A percentile compares a stretch with the other conserved stretches of the same genome.
Evolutionary conservation across 2,113 vertebrate species (phyloP).

Genomic region (Indri indri): DNA sequence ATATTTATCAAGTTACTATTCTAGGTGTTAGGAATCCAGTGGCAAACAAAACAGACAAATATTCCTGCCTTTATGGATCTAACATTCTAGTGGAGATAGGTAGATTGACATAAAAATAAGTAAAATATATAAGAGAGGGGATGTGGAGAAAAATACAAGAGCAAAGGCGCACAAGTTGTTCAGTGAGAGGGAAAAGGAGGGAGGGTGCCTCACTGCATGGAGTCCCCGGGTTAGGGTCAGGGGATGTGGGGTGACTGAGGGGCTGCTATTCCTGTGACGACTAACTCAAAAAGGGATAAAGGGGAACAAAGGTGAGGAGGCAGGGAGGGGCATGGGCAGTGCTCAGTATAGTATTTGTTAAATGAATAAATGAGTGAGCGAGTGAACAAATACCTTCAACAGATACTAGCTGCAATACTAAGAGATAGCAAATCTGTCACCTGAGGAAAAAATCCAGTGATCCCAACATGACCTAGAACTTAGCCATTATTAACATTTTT

Average conservation of each 20-base stretch:
- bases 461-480: neutral
- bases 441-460: neutral
- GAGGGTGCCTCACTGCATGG: neutral
- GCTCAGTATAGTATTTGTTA: neutral
- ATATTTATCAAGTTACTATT: slow-evolving; percentile 38
- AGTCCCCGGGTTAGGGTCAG: too few species aligned
- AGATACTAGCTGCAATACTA: neutral
- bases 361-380: neutral
- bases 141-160: neutral
- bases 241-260: too few species aligned
- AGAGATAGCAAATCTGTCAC: neutral
- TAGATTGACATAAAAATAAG: neutral
- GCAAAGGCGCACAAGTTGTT: neutral
- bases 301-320: neutral
- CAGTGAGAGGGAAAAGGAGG: neutral
- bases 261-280: neutral
- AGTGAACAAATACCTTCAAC: neutral
- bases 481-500: neutral
- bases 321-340: neutral
- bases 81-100: neutral
- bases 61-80: neutral
- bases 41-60: neutral
- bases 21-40: neutral
- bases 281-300: neutral
- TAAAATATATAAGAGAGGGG: neutral